phyloP scores from a whole-genome alignment of 2,797 vertebrate genomes.

The Poecilia velifera region DNA sequence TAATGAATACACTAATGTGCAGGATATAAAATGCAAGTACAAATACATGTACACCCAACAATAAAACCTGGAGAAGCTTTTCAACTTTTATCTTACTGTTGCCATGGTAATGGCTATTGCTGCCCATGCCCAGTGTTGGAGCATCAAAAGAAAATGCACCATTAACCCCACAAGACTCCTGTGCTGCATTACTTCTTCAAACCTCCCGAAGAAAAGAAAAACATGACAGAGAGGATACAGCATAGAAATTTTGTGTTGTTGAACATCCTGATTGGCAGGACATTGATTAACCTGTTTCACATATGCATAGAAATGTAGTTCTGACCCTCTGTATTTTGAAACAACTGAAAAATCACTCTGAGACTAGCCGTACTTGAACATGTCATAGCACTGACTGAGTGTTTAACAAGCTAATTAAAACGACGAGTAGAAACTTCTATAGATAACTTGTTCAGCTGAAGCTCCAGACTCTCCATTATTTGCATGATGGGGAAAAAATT shows the following conservation, averaged over 20 bases:
- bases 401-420: not conserved
- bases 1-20: not conserved
- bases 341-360: not conserved
- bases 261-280: not conserved
- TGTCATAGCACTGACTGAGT: not conserved
- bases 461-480: not conserved
- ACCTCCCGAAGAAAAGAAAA: slow-evolving; percentile 21
- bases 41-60: not conserved
- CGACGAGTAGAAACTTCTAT: not conserved
- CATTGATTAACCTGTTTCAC: not conserved
- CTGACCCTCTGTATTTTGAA: not conserved
- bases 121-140: slow-evolving; percentile 50
- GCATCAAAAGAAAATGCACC: slow-evolving; percentile 65
- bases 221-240: not conserved
- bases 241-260: not conserved
- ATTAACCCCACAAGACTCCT: slow-evolving; percentile 38
- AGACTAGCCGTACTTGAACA: not conserved
- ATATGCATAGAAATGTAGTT: not conserved
- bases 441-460: not conserved
- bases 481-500: not conserved
- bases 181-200: slow-evolving; percentile 33
- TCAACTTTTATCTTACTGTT: slow-evolving; percentile 62
- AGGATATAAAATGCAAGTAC: not conserved
- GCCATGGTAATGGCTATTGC: slow-evolving; percentile 72
- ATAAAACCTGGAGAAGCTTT: slow-evolving; percentile 31